phyloP scores from a whole-genome alignment of 2,888 invertebrate species.

The Myopa tessellatipennis region DNA sequence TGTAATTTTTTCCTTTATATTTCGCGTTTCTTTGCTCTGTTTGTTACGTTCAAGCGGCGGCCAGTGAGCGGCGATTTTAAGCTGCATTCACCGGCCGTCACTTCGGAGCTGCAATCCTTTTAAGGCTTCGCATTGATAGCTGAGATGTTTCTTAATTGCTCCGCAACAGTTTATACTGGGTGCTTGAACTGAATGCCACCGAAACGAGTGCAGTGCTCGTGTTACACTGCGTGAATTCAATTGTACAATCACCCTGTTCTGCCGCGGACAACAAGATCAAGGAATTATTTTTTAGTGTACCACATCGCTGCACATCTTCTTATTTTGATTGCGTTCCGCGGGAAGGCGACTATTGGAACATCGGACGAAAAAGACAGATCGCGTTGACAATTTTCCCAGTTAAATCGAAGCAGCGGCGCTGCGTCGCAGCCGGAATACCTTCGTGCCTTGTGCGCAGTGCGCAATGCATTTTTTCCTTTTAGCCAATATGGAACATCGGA shows the following conservation, averaged over 20 bases:
- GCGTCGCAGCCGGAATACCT: constrained; percentile 19
- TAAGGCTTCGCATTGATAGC: constrained; percentile 33
- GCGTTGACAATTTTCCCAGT: constrained; percentile 30
- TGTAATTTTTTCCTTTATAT: constrained; percentile 2
- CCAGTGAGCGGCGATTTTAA: constrained; percentile 9
- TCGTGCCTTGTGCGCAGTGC: not conserved
- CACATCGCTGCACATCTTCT: constrained; percentile 21
- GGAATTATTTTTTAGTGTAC: constrained; percentile 11
- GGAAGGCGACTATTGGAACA: not conserved
- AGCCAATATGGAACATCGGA: constrained; percentile 32
- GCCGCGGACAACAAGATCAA: not conserved
- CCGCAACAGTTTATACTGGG: constrained; percentile 29
- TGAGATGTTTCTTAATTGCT: constrained; percentile 39
- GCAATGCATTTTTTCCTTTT: constrained; percentile 2
- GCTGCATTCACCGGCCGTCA: constrained; percentile 28
- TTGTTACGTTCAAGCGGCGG: not conserved
- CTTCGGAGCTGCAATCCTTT: constrained; percentile 32
- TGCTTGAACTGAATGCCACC: not conserved
- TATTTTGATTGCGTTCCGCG: constrained; percentile 27
- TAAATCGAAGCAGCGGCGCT: constrained; percentile 3
- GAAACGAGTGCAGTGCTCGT: not conserved
- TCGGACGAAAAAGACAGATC: constrained; percentile 18
- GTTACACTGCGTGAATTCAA: not conserved
- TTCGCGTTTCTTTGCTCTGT: not conserved
- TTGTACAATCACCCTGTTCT: constrained; percentile 16